These are phyloP conservation scores for Manis crassicaudata DNA, from an alignment of 2,797 vertebrate genomes.

Conservation along the genomic window DNA sequence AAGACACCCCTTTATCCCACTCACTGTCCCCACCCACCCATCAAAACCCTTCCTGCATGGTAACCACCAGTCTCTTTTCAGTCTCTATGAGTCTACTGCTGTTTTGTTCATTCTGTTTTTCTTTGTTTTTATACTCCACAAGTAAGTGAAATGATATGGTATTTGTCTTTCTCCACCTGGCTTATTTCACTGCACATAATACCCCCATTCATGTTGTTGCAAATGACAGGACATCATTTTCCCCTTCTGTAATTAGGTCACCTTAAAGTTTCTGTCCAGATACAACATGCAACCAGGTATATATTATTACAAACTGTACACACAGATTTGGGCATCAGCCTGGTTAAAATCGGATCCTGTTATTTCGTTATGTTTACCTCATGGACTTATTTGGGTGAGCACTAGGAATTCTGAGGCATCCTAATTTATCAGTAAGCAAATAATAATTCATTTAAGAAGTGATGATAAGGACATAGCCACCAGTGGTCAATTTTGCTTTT, in stretches of 20 bases:
- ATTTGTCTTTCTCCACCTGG: no score
- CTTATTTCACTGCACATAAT: no score
- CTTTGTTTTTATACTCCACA: no score
- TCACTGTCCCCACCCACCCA: no score
- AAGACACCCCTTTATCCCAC: no score
- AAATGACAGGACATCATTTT: neutral
- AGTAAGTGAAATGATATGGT: no score
- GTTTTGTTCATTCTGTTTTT: no score
- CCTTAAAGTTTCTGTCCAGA: neutral
- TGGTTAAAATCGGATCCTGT: neutral
- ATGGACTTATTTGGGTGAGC: constrained; percentile 3
- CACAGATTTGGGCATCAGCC: neutral
- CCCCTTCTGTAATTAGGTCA: neutral
- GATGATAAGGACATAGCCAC: neutral
- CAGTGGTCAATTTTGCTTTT: neutral
- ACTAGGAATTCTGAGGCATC: neutral
- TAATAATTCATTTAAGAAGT: neutral
- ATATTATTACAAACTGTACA: neutral
- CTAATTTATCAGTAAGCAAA: neutral
- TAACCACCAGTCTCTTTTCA: no score
- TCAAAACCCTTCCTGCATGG: no score
- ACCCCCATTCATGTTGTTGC: no score
- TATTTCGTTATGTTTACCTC: neutral
- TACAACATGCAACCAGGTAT: neutral
- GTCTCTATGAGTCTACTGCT: no score